These are phyloP conservation scores for Sciurus vulgaris DNA, from an alignment of 2,797 vertebrate species.

Conservation along the genomic window DNA sequence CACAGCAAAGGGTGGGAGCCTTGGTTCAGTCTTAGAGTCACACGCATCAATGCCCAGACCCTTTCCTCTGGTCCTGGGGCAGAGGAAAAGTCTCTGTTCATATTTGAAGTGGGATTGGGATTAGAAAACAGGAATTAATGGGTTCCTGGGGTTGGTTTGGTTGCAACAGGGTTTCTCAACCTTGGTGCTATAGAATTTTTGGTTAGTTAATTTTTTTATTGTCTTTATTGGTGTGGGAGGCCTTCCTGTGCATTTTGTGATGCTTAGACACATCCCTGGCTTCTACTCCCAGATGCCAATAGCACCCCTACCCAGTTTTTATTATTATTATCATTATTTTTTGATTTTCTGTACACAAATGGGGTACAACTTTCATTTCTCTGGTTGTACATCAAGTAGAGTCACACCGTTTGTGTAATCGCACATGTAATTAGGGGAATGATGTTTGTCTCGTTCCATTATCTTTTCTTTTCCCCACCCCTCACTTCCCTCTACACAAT, in stretches of 20 bases:
- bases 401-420: too few relatives aligned
- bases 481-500: too few relatives aligned
- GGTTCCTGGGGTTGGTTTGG: neutral
- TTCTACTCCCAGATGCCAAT: neutral
- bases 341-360: too few relatives aligned
- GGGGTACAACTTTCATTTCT: too few relatives aligned
- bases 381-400: too few relatives aligned
- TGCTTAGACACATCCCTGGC: neutral
- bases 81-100: neutral
- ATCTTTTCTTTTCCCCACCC: too few relatives aligned
- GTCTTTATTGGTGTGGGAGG: neutral
- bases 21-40: neutral
- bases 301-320: neutral
- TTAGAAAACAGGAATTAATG: neutral
- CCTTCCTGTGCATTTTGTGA: neutral
- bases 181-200: neutral
- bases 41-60: neutral
- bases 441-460: too few relatives aligned
- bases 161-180: neutral
- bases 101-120: accelerated
- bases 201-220: neutral
- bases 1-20: neutral
- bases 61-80: neutral
- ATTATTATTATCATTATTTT: too few relatives aligned
- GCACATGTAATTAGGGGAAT: too few relatives aligned